A percentile compares a stretch with the other conserved stretches of the same genome.
Evolutionary conservation across 2,888 invertebrate species (phyloP).

Genomic region (Sphaerophoria taeniata): DNA sequence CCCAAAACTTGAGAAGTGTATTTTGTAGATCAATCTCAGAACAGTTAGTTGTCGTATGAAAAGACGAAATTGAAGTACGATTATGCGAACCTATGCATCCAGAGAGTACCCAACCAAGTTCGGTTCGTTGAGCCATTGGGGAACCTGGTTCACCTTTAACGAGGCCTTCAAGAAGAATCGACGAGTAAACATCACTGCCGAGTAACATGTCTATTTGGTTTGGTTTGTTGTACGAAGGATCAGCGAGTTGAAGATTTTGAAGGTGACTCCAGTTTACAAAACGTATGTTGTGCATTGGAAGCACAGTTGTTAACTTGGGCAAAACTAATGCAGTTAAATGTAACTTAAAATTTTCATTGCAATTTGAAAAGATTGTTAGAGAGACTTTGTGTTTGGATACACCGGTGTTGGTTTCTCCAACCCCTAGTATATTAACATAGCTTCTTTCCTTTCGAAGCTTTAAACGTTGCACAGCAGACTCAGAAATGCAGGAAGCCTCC

Average conservation of each 20-base stretch:
- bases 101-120: slow-evolving; percentile 10
- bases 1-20: slow-evolving; percentile 12
- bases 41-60: neutral
- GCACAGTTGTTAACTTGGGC: slow-evolving; percentile 21
- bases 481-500: slow-evolving; percentile 27
- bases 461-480: slow-evolving; percentile 31
- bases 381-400: slow-evolving; percentile 1
- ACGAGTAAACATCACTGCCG: slow-evolving; percentile 29
- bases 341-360: slow-evolving; percentile 9
- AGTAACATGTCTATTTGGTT: slow-evolving; percentile 34
- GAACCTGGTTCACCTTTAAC: slow-evolving; percentile 15
- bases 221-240: neutral
- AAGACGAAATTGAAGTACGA: too few species aligned
- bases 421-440: neutral
- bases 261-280: slow-evolving; percentile 21
- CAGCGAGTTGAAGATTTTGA: slow-evolving; percentile 26
- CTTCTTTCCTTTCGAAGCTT: slow-evolving; percentile 8
- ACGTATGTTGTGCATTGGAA: slow-evolving; percentile 6
- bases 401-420: slow-evolving; percentile 21
- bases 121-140: slow-evolving; percentile 30
- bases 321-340: slow-evolving; percentile 35
- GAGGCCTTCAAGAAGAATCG: slow-evolving; percentile 11
- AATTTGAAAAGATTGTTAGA: neutral
- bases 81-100: neutral
- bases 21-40: neutral